Conservation (phyloP, 2,888 invertebrate genomes). For the Darwinula stevensoni region DNA sequence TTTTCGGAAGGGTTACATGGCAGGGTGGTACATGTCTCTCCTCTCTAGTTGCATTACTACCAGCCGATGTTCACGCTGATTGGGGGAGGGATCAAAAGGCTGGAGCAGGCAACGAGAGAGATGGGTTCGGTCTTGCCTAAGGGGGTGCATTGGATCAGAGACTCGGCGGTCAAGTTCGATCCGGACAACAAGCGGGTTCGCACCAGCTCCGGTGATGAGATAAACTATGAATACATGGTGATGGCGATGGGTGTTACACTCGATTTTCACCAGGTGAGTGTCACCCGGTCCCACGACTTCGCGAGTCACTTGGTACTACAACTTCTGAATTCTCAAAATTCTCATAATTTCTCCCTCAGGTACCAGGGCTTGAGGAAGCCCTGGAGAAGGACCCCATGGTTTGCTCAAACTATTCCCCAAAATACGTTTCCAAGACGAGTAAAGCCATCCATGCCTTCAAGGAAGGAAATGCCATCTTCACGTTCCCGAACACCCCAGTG, state of each 20-base stretch:
- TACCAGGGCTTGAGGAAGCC: slow-evolving; percentile 54
- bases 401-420: slow-evolving; percentile 57
- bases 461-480: slow-evolving; percentile 61
- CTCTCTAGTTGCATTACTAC: slow-evolving; percentile 63
- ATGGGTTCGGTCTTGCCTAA: slow-evolving; percentile 38
- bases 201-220: slow-evolving; percentile 32
- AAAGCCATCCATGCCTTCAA: slow-evolving; percentile 32
- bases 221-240: slow-evolving; percentile 55
- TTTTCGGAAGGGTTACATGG: too few relatives aligned
- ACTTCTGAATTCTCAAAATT: too few relatives aligned
- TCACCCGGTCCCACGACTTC: too few relatives aligned
- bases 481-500: slow-evolving; percentile 61
- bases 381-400: slow-evolving; percentile 35
- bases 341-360: slow-evolving; percentile 21
- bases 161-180: slow-evolving; percentile 34
- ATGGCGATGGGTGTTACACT: slow-evolving; percentile 52
- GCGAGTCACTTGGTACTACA: slow-evolving; percentile 11
- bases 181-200: slow-evolving; percentile 35
- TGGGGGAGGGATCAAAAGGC: slow-evolving; percentile 51
- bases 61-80: slow-evolving; percentile 84
- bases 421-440: slow-evolving; percentile 49
- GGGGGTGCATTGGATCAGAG: slow-evolving; percentile 46
- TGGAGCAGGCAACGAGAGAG: slow-evolving; percentile 29
- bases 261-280: slow-evolving; percentile 38
- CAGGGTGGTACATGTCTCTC: too few relatives aligned